Evolutionary conservation across 2,888 invertebrate species (phyloP).

Genomic region (Orthosia gracilis): DNA sequence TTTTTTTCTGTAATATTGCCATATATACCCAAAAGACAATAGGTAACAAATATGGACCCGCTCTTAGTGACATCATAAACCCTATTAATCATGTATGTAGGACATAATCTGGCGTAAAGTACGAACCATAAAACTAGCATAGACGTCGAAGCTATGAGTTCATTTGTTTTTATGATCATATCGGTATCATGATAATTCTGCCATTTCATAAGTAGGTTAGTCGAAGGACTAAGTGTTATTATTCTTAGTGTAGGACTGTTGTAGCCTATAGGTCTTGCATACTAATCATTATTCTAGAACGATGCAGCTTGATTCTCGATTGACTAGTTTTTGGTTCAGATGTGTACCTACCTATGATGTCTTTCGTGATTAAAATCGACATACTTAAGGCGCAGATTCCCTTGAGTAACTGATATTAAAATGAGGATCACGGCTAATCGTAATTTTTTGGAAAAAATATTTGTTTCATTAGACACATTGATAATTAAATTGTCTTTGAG

Average conservation of each 20-base stretch:
- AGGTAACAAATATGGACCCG: too few species aligned
- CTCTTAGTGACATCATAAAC: background rate
- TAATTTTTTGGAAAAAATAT: too few species aligned
- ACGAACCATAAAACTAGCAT: slow-evolving; percentile 11
- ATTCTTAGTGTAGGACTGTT: background rate
- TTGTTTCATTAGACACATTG: too few species aligned
- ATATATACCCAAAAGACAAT: too few species aligned
- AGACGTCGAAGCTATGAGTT: slow-evolving; percentile 18
- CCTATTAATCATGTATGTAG: slow-evolving; percentile 7
- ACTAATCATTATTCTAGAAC: background rate
- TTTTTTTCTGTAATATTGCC: too few species aligned
- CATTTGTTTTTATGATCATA: slow-evolving; percentile 27
- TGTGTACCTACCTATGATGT: background rate
- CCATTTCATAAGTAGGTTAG: slow-evolving; percentile 14
- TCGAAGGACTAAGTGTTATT: background rate
- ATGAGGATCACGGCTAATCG: too few species aligned
- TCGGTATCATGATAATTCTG: slow-evolving; percentile 31
- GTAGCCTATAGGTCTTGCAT: background rate
- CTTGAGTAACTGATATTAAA: too few species aligned
- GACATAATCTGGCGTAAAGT: slow-evolving; percentile 23
- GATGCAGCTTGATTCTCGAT: slow-evolving; percentile 5
- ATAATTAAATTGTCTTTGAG: too few species aligned
- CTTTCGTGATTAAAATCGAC: background rate
- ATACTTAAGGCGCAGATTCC: too few species aligned
- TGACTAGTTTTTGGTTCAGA: slow-evolving; percentile 1